A percentile compares a stretch with the other conserved stretches of the same genome.
These are phyloP conservation scores for Lampropteryx suffumata DNA, from an alignment of 2,888 invertebrate species.

Conservation along the genomic window DNA sequence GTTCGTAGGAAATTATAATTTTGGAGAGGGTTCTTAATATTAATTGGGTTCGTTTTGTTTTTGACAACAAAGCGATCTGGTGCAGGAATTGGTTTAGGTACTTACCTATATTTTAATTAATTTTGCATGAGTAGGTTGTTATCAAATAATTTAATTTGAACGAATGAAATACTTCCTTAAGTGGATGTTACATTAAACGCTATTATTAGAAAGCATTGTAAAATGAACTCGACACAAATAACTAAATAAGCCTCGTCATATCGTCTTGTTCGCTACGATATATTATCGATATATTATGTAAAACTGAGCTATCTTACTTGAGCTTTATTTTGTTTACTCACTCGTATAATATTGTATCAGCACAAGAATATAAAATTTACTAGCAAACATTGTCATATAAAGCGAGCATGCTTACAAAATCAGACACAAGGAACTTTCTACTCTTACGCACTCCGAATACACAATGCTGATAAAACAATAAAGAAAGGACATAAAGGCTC, in stretches of 20 bases:
- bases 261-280: too few relatives aligned
- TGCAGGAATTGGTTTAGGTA: background rate
- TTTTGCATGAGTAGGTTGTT: background rate
- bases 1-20: conserved; percentile 29
- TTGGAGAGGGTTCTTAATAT: conserved; percentile 27
- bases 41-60: conserved; percentile 31
- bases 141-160: background rate
- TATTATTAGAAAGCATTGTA: too few relatives aligned
- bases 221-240: too few relatives aligned
- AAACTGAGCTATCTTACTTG: background rate
- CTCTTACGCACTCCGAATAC: conserved; percentile 19
- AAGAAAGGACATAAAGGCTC: conserved; percentile 29
- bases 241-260: too few relatives aligned
- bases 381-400: conserved; percentile 13
- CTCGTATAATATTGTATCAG: conserved; percentile 5
- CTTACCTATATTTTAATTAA: conserved; percentile 9
- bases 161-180: too few relatives aligned
- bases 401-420: conserved; percentile 17
- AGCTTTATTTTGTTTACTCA: conserved; percentile 5
- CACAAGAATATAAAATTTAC: conserved; percentile 8
- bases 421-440: conserved; percentile 18
- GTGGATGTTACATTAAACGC: too few relatives aligned
- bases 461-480: conserved; percentile 34
- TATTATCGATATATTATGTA: too few relatives aligned
- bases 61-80: conserved; percentile 12